Evolutionary conservation across 53 echinoderm and acorn worm genomes (phyloP).

Genomic region (Paracentrotus lividus): DNA sequence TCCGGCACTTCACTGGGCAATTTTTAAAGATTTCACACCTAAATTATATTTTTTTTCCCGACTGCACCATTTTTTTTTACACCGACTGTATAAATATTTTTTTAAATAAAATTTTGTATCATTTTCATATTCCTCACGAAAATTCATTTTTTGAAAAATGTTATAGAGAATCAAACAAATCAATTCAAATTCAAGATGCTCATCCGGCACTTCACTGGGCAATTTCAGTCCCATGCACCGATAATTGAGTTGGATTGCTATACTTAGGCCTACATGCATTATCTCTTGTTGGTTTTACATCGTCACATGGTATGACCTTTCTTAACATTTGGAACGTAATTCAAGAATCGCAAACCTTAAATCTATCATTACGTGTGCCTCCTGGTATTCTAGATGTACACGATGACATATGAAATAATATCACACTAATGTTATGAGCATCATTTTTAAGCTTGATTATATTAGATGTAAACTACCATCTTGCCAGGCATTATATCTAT

Average conservation of each 20-base stretch:
- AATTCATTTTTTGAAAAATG: too few species aligned
- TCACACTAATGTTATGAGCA: background rate
- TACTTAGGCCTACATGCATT: background rate
- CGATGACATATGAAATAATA: conserved; percentile 30
- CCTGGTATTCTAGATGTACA: conserved; percentile 31
- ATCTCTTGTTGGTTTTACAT: conserved; percentile 37
- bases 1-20: background rate
- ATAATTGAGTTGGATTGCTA: background rate
- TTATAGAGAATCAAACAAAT: too few species aligned
- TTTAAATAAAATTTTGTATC: too few species aligned
- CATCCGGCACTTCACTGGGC: background rate
- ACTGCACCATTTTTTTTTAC: too few species aligned
- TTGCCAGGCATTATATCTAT: too few species aligned
- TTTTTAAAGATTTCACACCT: too few species aligned
- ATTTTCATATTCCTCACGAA: too few species aligned
- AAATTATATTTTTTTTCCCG: too few species aligned
- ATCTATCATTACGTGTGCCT: conserved; percentile 22
- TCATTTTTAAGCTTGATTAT: background rate
- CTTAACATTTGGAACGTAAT: conserved; percentile 47
- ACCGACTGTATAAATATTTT: too few species aligned
- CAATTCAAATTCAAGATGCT: too few species aligned
- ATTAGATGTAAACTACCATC: background rate
- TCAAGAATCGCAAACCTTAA: conserved; percentile 28
- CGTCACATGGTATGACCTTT: conserved; percentile 38
- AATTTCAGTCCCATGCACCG: background rate